Evolutionary conservation across 2,797 vertebrate species (phyloP), one percentile per base, ranked within the genome.

Genomic region (Xiphorhynchus erythropygius): DNA sequence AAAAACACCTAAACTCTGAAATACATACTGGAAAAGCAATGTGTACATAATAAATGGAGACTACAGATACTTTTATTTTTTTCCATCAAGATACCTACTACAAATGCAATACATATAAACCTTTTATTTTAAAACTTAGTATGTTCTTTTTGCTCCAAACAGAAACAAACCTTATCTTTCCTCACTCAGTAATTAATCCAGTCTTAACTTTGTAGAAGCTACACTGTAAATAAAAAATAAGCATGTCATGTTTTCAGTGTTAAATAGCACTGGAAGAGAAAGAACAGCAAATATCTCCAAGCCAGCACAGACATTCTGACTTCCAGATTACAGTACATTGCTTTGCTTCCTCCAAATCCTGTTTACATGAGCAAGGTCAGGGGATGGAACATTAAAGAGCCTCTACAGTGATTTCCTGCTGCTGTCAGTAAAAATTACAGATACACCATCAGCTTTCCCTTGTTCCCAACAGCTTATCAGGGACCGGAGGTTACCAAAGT

Each of bases 341-440:
- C 91, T 94, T 94, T 95, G 80, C 88, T 95, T 95, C 92, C 87
- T 96, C 85, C 78, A 95, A 92, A 96, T 96, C 92, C 90, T 94
- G 93, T 97, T 97, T 97, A 97, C 92, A 96, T 47, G 94, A 96
- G 63, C 73, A 93, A 97, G 90, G 96, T 96, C 95, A 97, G 21
- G 57, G 87, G 65, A 96, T 82, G 87, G 91, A 95, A 96, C 71
- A 79, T 55, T 88, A 56, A 41, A 91, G 74, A 96, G 65, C 65
- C 71, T 93, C 86, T 87, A 69, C 84, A 95, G 93, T 82, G 90
- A 94, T 87, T 97, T 96, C 83, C 90, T 93, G 90, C 85, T 94
- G 88, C 95, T 91, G 87, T 87, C 76, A 95, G 90, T 92, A 95
- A 84, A 85, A 94, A 80, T 65, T 90, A 90, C 73, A 1, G 15